Evolutionary conservation across 23 tunicate species (phyloP).

Genomic region (Corella eumyota): DNA sequence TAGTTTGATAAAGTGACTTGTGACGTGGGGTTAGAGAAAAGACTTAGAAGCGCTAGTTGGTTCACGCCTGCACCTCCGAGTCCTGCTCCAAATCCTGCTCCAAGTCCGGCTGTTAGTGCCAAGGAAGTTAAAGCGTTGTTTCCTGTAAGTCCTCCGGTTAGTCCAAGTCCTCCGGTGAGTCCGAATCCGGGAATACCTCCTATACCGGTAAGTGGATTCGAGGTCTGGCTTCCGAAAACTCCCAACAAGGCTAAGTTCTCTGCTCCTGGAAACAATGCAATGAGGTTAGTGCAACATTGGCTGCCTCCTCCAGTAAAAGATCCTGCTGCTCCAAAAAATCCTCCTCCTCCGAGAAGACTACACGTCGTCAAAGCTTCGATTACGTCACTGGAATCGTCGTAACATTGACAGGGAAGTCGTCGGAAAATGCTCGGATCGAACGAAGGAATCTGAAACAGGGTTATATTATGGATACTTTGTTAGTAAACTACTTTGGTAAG

Average conservation of each 20-base stretch:
- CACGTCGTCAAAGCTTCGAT: background rate
- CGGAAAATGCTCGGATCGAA: constrained; percentile 15
- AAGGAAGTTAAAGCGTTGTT: too few species aligned
- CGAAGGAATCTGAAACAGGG: constrained; percentile 11
- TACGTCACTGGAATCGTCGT: background rate
- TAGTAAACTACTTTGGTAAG: too few species aligned
- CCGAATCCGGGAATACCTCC: background rate
- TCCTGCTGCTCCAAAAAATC: too few species aligned
- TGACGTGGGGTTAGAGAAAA: too few species aligned
- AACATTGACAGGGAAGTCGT: constrained; percentile 36
- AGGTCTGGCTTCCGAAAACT: background rate
- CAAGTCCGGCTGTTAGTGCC: too few species aligned
- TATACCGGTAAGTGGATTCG: background rate
- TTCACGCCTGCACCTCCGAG: too few species aligned
- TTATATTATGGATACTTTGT: too few species aligned
- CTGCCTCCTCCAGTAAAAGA: background rate
- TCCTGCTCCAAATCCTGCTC: too few species aligned
- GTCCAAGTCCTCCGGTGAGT: background rate
- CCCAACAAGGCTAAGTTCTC: too few species aligned
- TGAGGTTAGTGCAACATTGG: constrained; percentile 5
- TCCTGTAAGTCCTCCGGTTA: too few species aligned
- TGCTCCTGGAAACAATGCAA: constrained; percentile 7
- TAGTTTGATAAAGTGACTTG: background rate
- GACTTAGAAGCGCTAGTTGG: too few species aligned
- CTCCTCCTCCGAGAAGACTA: too few species aligned